phyloP scores from a whole-genome alignment of 2,797 vertebrate genomes.

The Paratrypauchen microcephalus region DNA sequence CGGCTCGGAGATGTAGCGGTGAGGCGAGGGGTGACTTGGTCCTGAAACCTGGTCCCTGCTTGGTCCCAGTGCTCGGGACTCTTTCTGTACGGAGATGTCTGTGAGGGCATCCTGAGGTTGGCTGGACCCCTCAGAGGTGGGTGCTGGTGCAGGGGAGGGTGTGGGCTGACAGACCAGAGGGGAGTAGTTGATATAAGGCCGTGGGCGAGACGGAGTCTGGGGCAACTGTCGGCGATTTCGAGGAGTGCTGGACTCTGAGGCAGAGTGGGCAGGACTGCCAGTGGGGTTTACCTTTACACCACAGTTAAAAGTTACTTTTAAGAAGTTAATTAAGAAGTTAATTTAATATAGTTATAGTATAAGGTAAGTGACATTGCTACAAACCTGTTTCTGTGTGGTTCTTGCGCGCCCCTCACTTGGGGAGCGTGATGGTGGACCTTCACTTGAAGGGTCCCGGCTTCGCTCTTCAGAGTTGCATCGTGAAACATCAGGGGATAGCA shows the following conservation, averaged over 20 bases:
- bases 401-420: conserved; percentile 84
- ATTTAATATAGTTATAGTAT: background rate
- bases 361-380: background rate
- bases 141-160: conserved; percentile 61
- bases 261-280: conserved; percentile 85
- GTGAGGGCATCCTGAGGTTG: conserved; percentile 70
- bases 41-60: conserved; percentile 71
- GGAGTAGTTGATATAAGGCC: conserved; percentile 93
- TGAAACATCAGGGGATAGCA: conserved; percentile 93
- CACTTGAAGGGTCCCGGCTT: conserved; percentile 84
- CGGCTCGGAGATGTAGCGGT: conserved; percentile 96
- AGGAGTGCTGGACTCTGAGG: conserved; percentile 87
- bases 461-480: conserved; percentile 95
- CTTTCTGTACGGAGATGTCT: conserved; percentile 63
- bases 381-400: conserved; percentile 82
- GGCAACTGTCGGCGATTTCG: conserved; percentile 92
- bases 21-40: conserved; percentile 84
- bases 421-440: conserved; percentile 82
- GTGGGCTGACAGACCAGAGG: conserved; percentile 85
- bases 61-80: conserved; percentile 65
- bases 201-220: conserved; percentile 89
- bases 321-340: background rate
- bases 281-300: conserved; percentile 80
- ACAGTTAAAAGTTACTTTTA: conserved; percentile 2
- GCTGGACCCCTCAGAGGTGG: conserved; percentile 74